phyloP scores from a whole-genome alignment of 2,888 invertebrate genomes.

The Fissipunctia ypsillon region DNA sequence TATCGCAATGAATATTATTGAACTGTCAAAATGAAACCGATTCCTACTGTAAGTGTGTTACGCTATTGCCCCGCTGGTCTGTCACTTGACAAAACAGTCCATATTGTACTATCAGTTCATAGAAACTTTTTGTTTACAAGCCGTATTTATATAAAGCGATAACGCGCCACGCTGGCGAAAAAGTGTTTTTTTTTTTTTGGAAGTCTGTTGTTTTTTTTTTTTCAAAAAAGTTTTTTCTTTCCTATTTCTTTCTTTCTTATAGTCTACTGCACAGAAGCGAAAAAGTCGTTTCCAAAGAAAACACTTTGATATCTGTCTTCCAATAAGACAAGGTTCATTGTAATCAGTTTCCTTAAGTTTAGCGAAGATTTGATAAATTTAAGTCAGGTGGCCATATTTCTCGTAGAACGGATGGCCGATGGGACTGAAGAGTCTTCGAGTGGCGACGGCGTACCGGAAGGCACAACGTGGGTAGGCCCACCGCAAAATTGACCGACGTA shows the following conservation, averaged over 20 bases:
- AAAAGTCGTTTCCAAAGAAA: background rate
- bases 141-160: no score
- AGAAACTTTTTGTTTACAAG: no score
- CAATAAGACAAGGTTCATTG: background rate
- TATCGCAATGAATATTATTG: no score
- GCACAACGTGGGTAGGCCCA: background rate
- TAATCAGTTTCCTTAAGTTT: background rate
- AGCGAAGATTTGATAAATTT: background rate
- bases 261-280: background rate
- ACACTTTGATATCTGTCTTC: background rate
- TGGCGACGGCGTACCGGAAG: background rate
- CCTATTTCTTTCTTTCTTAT: background rate
- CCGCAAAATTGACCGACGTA: background rate
- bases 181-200: no score
- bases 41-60: no score
- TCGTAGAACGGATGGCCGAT: background rate
- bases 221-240: no score
- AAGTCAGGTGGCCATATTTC: background rate
- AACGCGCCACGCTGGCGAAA: no score
- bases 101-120: no score
- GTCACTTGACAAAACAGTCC: no score
- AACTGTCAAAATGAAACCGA: no score
- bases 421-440: background rate
- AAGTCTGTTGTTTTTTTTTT: no score
- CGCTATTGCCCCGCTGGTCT: no score